phyloP scores from a whole-genome alignment of 2,888 invertebrate genomes.

The Serrognathus titanus region DNA sequence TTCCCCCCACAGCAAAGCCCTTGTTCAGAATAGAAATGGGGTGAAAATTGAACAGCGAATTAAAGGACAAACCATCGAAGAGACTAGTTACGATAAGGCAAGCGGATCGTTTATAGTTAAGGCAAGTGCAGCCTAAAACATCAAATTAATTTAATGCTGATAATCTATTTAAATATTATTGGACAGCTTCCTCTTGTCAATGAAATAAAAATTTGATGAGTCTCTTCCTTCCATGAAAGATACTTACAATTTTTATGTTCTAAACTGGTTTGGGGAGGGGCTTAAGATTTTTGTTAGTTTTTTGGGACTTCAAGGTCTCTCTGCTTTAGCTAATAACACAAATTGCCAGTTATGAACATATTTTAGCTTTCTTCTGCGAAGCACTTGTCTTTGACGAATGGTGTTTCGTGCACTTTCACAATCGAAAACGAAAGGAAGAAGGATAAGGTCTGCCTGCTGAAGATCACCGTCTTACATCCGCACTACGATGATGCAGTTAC shows the following conservation, averaged over 20 bases:
- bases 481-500: slow-evolving; percentile 8
- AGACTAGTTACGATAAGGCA: no score
- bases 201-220: no score
- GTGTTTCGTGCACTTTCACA: slow-evolving; percentile 29
- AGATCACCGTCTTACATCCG: slow-evolving; percentile 27
- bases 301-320: not conserved
- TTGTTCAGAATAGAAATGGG: slow-evolving; percentile 32
- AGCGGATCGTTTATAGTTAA: no score
- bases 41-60: slow-evolving; percentile 21
- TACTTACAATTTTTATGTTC: no score
- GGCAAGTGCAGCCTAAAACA: no score
- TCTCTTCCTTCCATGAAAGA: no score
- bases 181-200: no score
- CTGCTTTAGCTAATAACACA: not conserved
- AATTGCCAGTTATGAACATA: not conserved
- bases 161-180: no score
- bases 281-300: not conserved
- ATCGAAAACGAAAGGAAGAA: slow-evolving; percentile 27
- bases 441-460: slow-evolving; percentile 23
- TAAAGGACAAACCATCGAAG: no score
- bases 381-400: slow-evolving; percentile 21
- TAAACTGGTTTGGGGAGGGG: no score
- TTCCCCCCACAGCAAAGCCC: slow-evolving; percentile 27
- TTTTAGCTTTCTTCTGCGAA: slow-evolving; percentile 21
- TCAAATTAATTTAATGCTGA: no score